Conservation (phyloP, 2,888 invertebrate species). For the Priocnemis perturbator region DNA sequence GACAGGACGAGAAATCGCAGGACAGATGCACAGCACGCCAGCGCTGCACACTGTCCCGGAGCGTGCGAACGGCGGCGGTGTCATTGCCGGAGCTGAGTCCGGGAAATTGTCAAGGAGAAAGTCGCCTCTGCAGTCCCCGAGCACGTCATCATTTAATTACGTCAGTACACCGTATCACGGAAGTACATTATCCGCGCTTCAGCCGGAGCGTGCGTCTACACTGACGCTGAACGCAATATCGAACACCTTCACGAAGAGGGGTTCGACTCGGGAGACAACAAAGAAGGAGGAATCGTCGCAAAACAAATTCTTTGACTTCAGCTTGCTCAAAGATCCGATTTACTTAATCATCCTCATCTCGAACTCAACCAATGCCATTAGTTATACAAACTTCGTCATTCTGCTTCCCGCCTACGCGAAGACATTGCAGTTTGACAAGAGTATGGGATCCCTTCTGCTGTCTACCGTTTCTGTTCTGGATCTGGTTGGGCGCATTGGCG, state of each 20-base stretch:
- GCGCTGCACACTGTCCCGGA: constrained; percentile 84
- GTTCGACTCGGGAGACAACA: constrained; percentile 8
- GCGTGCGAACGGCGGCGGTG: constrained; percentile 56
- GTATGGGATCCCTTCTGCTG: constrained; percentile 83
- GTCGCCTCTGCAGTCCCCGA: constrained; percentile 82
- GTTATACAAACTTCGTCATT: constrained; percentile 91
- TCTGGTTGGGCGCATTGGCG: constrained; percentile 89
- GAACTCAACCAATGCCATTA: constrained; percentile 90
- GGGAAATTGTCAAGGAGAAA: constrained; percentile 58
- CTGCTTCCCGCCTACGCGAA: constrained; percentile 87
- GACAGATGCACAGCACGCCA: constrained; percentile 81
- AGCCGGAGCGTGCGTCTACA: constrained; percentile 86
- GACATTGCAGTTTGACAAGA: constrained; percentile 83
- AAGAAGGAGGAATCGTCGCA: constrained; percentile 68
- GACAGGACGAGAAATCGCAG: constrained; percentile 75
- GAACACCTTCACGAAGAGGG: constrained; percentile 76
- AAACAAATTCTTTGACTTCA: constrained; percentile 85
- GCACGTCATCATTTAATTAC: constrained; percentile 89
- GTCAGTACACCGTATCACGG: constrained; percentile 91
- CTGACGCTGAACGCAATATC: constrained; percentile 84
- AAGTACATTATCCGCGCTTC: constrained; percentile 85
- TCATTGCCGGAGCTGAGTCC: constrained; percentile 65
- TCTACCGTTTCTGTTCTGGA: constrained; percentile 89
- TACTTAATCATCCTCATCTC: constrained; percentile 89
- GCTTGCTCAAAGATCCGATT: constrained; percentile 85